A percentile compares a stretch with the other conserved stretches of the same genome.
These are phyloP conservation scores for Paraplagusia blochii DNA, from an alignment of 2,113 vertebrate species.

Conservation along the genomic window DNA sequence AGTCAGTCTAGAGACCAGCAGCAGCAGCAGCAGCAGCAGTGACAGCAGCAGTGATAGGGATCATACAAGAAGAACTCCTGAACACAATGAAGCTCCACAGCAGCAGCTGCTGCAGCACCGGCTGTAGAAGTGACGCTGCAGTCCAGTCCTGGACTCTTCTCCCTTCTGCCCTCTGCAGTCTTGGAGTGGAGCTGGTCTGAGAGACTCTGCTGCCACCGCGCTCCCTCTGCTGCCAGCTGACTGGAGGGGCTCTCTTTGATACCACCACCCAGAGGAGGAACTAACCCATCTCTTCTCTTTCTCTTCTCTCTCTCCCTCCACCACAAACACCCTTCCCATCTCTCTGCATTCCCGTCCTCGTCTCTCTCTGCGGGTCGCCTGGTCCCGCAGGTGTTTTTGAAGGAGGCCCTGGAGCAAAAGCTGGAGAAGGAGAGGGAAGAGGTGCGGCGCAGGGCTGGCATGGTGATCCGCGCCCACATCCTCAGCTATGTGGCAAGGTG, in stretches of 20 bases:
- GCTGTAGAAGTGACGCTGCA: conserved; percentile 45
- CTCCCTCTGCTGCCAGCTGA: conserved; percentile 53
- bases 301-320: neutral
- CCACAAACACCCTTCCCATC: neutral
- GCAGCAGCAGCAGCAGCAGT: conserved; percentile 35
- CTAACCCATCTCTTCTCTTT: conserved; percentile 50
- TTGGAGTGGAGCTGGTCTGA: conserved; percentile 36
- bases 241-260: conserved; percentile 49
- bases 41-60: conserved; percentile 49
- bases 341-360: conserved; percentile 26
- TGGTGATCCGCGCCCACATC: conserved; percentile 89
- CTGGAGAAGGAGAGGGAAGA: conserved; percentile 89
- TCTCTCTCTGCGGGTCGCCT: conserved; percentile 32
- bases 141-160: conserved; percentile 33
- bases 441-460: conserved; percentile 84
- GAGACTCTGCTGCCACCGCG: conserved; percentile 52
- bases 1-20: conserved; percentile 64
- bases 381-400: conserved; percentile 87
- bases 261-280: conserved; percentile 53
- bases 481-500: conserved; percentile 94
- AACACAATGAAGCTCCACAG: conserved; percentile 68
- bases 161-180: conserved; percentile 43
- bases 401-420: conserved; percentile 91
- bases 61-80: conserved; percentile 51
- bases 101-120: conserved; percentile 41